phyloP scores from a whole-genome alignment of 1,140 invertebrate genomes.

The Drosophila prosaltans region DNA sequence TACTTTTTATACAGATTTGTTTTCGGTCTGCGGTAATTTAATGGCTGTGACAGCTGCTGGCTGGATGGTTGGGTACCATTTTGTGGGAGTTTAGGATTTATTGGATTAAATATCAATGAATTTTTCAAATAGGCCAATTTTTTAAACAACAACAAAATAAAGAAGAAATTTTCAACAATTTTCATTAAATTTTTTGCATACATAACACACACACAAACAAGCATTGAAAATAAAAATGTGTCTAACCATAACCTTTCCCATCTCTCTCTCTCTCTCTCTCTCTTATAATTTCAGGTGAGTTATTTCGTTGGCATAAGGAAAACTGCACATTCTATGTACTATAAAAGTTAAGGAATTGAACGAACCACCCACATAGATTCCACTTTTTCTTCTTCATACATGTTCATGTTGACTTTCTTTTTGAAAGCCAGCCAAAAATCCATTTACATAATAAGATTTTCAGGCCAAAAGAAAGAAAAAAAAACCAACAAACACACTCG shows the following conservation, averaged over 20 bases:
- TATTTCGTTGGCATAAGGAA: conserved; percentile 12
- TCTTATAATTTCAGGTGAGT: conserved; percentile 11
- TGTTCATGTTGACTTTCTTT: conserved; percentile 28
- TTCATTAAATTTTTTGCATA: neutral
- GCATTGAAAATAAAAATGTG: neutral
- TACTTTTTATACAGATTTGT: conserved; percentile 1
- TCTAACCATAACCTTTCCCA: neutral
- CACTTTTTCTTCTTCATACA: neutral
- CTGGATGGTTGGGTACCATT: neutral
- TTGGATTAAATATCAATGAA: conserved; percentile 10
- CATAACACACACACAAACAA: too few relatives aligned
- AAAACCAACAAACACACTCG: neutral
- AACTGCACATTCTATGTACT: conserved; percentile 18
- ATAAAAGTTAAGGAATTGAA: conserved; percentile 11
- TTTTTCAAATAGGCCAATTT: neutral
- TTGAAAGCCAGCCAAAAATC: conserved; percentile 62
- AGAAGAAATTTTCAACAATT: conserved; percentile 8
- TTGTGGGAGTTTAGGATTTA: neutral
- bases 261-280: too few relatives aligned
- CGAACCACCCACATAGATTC: conserved; percentile 3
- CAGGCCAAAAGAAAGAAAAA: conserved; percentile 30
- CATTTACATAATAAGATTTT: conserved; percentile 61
- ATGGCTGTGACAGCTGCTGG: conserved; percentile 53
- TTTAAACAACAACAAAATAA: neutral
- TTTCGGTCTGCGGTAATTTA: conserved; percentile 49